Conservation (phyloP, 2,797 vertebrate genomes). For the Megaceryle alcyon region DNA sequence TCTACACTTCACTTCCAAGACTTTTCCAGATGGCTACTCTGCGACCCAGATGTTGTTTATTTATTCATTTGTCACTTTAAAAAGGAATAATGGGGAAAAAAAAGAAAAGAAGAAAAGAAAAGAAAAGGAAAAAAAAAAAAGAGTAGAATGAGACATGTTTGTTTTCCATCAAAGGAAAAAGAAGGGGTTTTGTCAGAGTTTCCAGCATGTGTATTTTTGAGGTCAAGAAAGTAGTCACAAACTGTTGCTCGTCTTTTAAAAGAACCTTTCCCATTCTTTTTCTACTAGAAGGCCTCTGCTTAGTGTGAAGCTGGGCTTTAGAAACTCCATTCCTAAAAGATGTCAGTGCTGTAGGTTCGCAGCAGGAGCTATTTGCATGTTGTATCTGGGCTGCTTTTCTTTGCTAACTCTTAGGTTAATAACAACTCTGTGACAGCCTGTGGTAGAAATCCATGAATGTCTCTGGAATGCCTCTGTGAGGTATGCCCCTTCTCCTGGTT, state of each 20-base stretch:
- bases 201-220: not conserved
- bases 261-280: not conserved
- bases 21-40: conserved; percentile 51
- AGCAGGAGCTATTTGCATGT: not conserved
- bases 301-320: not conserved
- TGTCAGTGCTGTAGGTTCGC: not conserved
- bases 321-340: not conserved
- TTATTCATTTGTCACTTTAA: conserved; percentile 29
- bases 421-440: not conserved
- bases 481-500: not conserved
- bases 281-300: not conserved
- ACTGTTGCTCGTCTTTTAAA: not conserved
- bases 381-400: not conserved
- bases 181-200: not conserved
- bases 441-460: not conserved
- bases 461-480: not conserved
- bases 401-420: not conserved
- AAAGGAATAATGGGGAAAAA: not conserved
- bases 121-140: not conserved
- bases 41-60: conserved; percentile 61
- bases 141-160: not conserved
- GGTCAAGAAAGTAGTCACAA: not conserved
- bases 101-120: too few species aligned
- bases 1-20: not conserved
- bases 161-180: not conserved